Conservation (phyloP, 2,113 vertebrate species). For the Eonycteris spelaea region DNA sequence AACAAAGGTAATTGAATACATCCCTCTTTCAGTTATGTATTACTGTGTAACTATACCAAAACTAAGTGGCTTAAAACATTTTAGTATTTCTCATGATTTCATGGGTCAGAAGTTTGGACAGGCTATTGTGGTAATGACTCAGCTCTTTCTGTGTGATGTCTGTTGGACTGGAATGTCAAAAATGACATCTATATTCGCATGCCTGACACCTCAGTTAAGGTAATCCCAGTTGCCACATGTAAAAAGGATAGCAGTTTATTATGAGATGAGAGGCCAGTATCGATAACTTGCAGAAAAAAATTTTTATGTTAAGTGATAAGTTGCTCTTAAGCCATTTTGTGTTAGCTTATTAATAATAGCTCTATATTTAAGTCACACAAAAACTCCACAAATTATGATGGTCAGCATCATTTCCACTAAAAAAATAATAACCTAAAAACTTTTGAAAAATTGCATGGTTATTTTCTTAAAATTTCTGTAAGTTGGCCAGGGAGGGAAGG, state of each 20-base stretch:
- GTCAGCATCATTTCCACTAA: neutral
- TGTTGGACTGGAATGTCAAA: neutral
- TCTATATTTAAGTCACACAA: neutral
- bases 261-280: neutral
- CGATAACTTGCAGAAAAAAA: neutral
- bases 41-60: neutral
- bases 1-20: neutral
- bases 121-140: too few relatives aligned
- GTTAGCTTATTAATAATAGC: neutral
- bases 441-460: neutral
- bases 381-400: neutral
- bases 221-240: neutral
- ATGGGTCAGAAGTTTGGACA: neutral
- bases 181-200: neutral
- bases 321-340: constrained; percentile 13
- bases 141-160: neutral
- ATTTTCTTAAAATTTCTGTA: neutral
- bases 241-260: neutral
- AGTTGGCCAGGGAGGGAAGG: neutral
- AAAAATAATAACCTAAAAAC: neutral
- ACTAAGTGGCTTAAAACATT: neutral
- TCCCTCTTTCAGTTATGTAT: neutral
- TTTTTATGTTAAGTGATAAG: neutral
- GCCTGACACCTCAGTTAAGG: neutral
- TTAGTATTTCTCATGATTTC: neutral